A percentile compares a stretch with the other conserved stretches of the same genome.
Evolutionary conservation across 1,140 invertebrate genomes (phyloP).

Genomic region (Anastrepha ludens): DNA sequence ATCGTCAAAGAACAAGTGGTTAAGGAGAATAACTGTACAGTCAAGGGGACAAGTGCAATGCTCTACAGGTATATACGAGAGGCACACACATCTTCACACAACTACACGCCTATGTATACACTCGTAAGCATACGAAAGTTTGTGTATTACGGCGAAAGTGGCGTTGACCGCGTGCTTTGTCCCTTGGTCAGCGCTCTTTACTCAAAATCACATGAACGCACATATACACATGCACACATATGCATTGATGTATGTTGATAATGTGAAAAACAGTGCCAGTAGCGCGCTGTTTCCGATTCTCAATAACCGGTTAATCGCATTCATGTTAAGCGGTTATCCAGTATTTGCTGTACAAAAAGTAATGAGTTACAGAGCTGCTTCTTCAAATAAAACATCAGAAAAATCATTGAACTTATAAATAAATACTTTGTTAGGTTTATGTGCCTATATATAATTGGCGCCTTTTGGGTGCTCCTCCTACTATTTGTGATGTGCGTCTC

Average conservation of each 20-base stretch:
- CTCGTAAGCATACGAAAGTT: background rate
- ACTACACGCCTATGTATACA: too few species aligned
- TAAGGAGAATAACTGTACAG: background rate
- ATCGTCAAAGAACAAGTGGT: background rate
- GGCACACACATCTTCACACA: too few species aligned
- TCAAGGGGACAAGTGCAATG: background rate
- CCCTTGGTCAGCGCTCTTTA: background rate
- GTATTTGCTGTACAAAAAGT: too few species aligned
- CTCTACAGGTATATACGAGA: background rate
- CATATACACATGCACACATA: background rate
- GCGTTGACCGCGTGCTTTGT: background rate
- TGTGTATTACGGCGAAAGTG: background rate
- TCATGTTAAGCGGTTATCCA: too few species aligned
- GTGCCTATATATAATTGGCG: too few species aligned
- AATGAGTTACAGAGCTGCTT: too few species aligned
- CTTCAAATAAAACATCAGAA: too few species aligned
- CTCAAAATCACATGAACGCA: background rate
- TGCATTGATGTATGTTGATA: background rate
- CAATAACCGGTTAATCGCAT: background rate
- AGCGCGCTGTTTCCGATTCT: background rate
- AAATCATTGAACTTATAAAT: too few species aligned
- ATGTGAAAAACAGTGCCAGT: too few species aligned
- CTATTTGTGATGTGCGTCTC: too few species aligned
- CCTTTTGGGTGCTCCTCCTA: too few species aligned
- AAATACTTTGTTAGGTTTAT: too few species aligned